A percentile compares a stretch with the other conserved stretches of the same genome.
These are phyloP conservation scores for Rallus crepitans DNA, from an alignment of 2,797 vertebrate genomes.

Conservation along the genomic window DNA sequence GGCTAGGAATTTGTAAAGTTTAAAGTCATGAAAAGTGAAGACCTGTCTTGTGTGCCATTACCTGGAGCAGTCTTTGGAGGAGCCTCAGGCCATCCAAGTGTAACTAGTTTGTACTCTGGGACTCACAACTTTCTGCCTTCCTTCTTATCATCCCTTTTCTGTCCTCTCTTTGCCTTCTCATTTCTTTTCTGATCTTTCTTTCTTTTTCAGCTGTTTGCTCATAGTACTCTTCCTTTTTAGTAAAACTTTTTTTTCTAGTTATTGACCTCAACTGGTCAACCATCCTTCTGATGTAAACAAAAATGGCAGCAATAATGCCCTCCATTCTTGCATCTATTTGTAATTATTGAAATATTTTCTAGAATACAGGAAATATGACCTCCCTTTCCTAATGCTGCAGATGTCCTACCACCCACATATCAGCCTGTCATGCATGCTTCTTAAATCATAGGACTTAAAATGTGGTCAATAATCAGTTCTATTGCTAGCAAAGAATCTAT, in stretches of 20 bases:
- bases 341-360: not conserved
- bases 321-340: not conserved
- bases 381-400: not conserved
- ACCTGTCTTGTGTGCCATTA: not conserved
- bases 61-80: not conserved
- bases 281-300: not conserved
- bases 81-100: not conserved
- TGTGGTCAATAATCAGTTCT: not conserved
- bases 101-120: not conserved
- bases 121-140: not conserved
- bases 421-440: not conserved
- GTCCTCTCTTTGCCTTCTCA: not conserved
- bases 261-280: not conserved
- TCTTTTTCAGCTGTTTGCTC: not conserved
- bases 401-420: not conserved
- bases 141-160: not conserved
- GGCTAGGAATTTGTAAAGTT: not conserved
- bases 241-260: not conserved
- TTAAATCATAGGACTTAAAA: not conserved
- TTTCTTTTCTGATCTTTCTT: not conserved
- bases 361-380: not conserved
- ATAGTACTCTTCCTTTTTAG: not conserved
- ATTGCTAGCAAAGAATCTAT: not conserved
- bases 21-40: not conserved
- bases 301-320: not conserved